A percentile compares a stretch with the other conserved stretches of the same genome.
Conservation (phyloP, 2,113 vertebrate species). For the Clarias batrachus region DNA sequence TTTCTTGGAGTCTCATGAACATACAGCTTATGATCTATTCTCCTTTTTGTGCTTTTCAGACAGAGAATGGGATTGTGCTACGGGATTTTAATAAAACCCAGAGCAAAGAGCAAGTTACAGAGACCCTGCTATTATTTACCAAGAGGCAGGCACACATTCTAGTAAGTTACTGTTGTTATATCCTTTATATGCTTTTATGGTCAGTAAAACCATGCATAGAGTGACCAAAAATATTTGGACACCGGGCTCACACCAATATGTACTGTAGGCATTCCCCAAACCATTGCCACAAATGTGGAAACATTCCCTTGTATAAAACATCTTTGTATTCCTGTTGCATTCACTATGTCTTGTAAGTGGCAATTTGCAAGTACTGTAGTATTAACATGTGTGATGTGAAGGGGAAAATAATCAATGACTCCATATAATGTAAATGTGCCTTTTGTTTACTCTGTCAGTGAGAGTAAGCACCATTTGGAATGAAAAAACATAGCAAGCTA, state of each 20-base stretch:
- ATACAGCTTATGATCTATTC: neutral
- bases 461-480: neutral
- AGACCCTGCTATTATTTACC: slow-evolving; percentile 72
- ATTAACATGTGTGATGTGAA: neutral
- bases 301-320: neutral
- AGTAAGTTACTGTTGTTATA: slow-evolving; percentile 61
- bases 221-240: neutral
- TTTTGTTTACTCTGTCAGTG: neutral
- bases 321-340: neutral
- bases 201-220: neutral
- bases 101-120: slow-evolving; percentile 66
- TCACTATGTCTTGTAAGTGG: neutral
- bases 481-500: neutral
- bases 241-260: neutral
- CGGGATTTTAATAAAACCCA: slow-evolving; percentile 73
- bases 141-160: slow-evolving; percentile 65
- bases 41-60: slow-evolving; percentile 62
- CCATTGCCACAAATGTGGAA: neutral
- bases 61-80: slow-evolving; percentile 69
- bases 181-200: neutral
- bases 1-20: neutral
- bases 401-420: neutral
- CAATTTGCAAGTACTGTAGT: neutral
- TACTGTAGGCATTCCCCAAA: neutral
- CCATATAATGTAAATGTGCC: neutral